Percentiles rank a stretch among this genome's conserved stretches.
Conservation (phyloP, 2,888 invertebrate genomes). For the Erpobdella octoculata region DNA sequence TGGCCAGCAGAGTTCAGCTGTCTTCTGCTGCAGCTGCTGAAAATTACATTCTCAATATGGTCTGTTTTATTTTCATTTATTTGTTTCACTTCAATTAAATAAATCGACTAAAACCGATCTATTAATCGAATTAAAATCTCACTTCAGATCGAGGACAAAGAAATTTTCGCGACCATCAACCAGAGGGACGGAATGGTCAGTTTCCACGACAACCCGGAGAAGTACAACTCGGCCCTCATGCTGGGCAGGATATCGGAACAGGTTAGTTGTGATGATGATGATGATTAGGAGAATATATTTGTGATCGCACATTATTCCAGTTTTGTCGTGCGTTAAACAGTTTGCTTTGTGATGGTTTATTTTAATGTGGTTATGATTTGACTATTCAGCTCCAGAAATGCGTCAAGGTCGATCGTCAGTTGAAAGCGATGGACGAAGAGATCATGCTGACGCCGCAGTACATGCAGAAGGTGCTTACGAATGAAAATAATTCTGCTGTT, state of each 20-base stretch:
- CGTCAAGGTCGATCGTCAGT: conserved; percentile 77
- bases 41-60: conserved; percentile 87
- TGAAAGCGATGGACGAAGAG: conserved; percentile 86
- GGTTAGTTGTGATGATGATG: conserved; percentile 43
- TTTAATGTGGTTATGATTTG: not conserved
- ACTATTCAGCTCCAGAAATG: conserved; percentile 55
- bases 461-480: conserved; percentile 56
- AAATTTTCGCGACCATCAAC: conserved; percentile 92
- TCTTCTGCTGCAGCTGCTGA: conserved; percentile 80
- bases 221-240: conserved; percentile 81
- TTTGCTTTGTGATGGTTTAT: not conserved
- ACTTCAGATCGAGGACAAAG: conserved; percentile 81
- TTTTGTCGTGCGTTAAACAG: not conserved
- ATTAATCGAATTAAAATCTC: not conserved
- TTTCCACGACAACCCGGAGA: conserved; percentile 89
- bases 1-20: conserved; percentile 79
- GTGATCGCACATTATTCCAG: not conserved
- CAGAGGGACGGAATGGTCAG: conserved; percentile 96
- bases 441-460: conserved; percentile 81
- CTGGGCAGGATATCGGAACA: conserved; percentile 73
- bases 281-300: not conserved
- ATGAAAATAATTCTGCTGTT: not conserved
- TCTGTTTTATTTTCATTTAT: conserved; percentile 52
- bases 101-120: not conserved
- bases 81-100: not conserved